Percentiles rank a stretch among this genome's conserved stretches.
These are phyloP conservation scores for Cyclargus thomasi DNA, from an alignment of 1,140 invertebrate genomes.

Conservation along the genomic window DNA sequence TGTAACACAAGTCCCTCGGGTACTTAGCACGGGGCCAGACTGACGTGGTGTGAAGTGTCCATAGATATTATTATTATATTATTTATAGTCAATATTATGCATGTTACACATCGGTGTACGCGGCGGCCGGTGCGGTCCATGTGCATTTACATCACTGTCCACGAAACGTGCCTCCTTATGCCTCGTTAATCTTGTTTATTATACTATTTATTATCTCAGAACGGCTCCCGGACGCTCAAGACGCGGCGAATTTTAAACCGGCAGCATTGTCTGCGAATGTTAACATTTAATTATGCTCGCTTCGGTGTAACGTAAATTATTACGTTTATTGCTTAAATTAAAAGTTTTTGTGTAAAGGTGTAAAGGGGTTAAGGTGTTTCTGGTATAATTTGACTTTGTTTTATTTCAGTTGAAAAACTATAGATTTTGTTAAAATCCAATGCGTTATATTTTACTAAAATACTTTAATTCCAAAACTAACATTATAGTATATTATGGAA, in stretches of 20 bases:
- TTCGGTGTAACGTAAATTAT: conserved; percentile 10
- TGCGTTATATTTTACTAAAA: no score
- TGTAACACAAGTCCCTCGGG: no score
- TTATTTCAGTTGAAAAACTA: no score
- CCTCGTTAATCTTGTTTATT: conserved; percentile 70
- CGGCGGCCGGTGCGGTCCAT: conserved; percentile 23
- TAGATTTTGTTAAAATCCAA: no score
- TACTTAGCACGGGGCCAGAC: no score
- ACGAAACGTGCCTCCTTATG: conserved; percentile 65
- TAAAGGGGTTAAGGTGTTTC: neutral
- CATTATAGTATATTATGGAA: no score
- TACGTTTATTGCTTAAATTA: neutral
- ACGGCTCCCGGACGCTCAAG: conserved; percentile 35
- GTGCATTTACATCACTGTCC: conserved; percentile 59
- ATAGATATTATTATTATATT: no score
- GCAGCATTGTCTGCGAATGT: conserved; percentile 24
- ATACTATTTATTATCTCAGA: conserved; percentile 62
- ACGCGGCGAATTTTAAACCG: conserved; percentile 32
- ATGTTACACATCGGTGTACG: conserved; percentile 27
- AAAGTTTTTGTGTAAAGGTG: neutral
- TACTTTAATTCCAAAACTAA: no score
- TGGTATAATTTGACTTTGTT: no score
- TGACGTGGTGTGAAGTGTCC: no score
- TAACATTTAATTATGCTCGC: conserved; percentile 14
- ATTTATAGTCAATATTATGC: neutral